phyloP scores from a whole-genome alignment of 2,888 invertebrate species.

The Syrphus vitripennis region DNA sequence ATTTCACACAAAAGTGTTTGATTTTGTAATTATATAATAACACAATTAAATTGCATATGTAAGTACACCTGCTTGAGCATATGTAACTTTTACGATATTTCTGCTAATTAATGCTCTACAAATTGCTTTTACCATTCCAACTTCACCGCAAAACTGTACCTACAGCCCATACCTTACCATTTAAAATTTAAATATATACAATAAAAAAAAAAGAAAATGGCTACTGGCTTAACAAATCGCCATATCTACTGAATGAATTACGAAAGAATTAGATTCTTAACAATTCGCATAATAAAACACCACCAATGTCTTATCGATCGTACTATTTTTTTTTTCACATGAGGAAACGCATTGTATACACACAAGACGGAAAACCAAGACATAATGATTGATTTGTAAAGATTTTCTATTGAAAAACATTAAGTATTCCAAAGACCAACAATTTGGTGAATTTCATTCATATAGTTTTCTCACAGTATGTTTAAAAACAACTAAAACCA shows the following conservation, averaged over 20 bases:
- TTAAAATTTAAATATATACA: constrained; percentile 40
- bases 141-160: neutral
- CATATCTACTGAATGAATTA: constrained; percentile 17
- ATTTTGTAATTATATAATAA: neutral
- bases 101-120: constrained; percentile 19
- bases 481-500: neutral
- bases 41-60: constrained; percentile 21
- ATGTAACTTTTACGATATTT: neutral
- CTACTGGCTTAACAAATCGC: neutral
- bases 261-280: constrained; percentile 40
- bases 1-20: neutral
- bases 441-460: constrained; percentile 64
- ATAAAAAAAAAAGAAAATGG: constrained; percentile 2
- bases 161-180: neutral
- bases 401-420: constrained; percentile 51
- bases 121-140: neutral
- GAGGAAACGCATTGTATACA: constrained; percentile 49
- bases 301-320: neutral
- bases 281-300: neutral
- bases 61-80: constrained; percentile 21
- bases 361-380: constrained; percentile 34
- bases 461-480: constrained; percentile 58
- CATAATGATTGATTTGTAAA: constrained; percentile 56
- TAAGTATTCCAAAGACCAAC: constrained; percentile 51
- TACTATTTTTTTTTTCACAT: constrained; percentile 37